Evolutionary conservation across 1,140 invertebrate genomes (phyloP).

Genomic region (Heliconius hermathena): DNA sequence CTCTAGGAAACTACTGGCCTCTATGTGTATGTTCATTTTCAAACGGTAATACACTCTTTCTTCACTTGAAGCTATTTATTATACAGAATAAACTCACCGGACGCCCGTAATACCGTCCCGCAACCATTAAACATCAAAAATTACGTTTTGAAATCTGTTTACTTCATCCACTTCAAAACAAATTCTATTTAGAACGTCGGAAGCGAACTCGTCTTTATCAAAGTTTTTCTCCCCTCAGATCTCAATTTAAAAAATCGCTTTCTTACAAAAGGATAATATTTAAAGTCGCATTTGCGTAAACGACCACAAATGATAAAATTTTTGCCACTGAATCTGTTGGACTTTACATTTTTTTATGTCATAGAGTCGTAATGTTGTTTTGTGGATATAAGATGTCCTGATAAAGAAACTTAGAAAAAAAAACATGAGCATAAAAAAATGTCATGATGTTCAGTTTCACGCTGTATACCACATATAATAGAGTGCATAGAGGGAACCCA

Average conservation of each 20-base stretch:
- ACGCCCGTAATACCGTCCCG: no score
- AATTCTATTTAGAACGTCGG: slow-evolving; percentile 22
- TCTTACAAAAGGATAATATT: slow-evolving; percentile 57
- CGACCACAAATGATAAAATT: slow-evolving; percentile 54
- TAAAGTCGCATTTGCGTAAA: slow-evolving; percentile 52
- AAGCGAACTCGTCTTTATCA: slow-evolving; percentile 45
- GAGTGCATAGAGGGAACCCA: no score
- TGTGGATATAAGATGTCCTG: background rate
- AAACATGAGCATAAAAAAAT: no score
- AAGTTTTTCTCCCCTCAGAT: slow-evolving; percentile 55
- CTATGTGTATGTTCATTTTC: background rate
- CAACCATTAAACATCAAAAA: no score
- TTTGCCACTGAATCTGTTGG: slow-evolving; percentile 58
- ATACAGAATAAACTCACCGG: no score
- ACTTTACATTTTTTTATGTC: slow-evolving; percentile 50
- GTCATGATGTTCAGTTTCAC: no score
- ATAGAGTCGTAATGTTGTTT: background rate
- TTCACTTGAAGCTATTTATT: background rate
- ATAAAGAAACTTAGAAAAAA: background rate
- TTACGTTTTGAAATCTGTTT: no score
- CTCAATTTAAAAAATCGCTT: slow-evolving; percentile 60
- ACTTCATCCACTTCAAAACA: no score
- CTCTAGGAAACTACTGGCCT: no score
- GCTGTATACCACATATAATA: no score
- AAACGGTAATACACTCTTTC: background rate